phyloP scores from a whole-genome alignment of 2,797 vertebrate species.

The Melanotaenia maccullochi region DNA sequence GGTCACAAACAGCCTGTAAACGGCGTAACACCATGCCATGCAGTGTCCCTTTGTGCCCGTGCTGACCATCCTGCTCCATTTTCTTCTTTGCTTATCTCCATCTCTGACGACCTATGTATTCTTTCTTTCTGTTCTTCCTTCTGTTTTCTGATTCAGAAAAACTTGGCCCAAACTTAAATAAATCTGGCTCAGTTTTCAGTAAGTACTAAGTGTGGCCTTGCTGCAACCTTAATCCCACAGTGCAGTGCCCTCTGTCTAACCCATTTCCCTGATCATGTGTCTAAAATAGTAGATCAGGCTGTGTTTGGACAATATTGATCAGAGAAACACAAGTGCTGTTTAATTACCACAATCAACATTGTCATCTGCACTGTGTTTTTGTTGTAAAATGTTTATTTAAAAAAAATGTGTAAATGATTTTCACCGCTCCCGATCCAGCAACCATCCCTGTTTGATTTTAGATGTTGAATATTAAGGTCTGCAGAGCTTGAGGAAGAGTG shows the following conservation, averaged over 20 bases:
- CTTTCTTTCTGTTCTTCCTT: slow-evolving; percentile 77
- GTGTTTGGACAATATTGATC: slow-evolving; percentile 46
- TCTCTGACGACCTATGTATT: slow-evolving; percentile 63
- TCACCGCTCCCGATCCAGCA: slow-evolving; percentile 22
- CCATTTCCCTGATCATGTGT: slow-evolving; percentile 61
- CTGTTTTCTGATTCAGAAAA: slow-evolving; percentile 84
- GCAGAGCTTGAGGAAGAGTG: slow-evolving; percentile 1
- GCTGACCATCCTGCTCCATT: slow-evolving; percentile 33
- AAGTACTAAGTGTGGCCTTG: slow-evolving; percentile 84
- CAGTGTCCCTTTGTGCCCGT: slow-evolving; percentile 2
- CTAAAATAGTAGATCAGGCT: slow-evolving; percentile 34
- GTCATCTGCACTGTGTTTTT: slow-evolving; percentile 51
- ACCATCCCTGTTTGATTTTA: slow-evolving; percentile 12
- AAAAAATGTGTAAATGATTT: slow-evolving; percentile 38
- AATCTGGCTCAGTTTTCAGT: slow-evolving; percentile 87
- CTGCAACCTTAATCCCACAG: slow-evolving; percentile 75
- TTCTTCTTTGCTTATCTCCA: slow-evolving; percentile 55
- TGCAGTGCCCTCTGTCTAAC: slow-evolving; percentile 76
- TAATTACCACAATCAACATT: slow-evolving; percentile 41
- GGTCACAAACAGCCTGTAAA: not conserved
- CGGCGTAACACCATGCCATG: not conserved
- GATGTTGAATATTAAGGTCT: slow-evolving; percentile 13
- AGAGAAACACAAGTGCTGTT: slow-evolving; percentile 15
- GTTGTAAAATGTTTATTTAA: slow-evolving; percentile 16
- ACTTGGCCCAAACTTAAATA: slow-evolving; percentile 86